phyloP scores from a whole-genome alignment of 2,888 invertebrate species.

The Azorinus chamasolen region DNA sequence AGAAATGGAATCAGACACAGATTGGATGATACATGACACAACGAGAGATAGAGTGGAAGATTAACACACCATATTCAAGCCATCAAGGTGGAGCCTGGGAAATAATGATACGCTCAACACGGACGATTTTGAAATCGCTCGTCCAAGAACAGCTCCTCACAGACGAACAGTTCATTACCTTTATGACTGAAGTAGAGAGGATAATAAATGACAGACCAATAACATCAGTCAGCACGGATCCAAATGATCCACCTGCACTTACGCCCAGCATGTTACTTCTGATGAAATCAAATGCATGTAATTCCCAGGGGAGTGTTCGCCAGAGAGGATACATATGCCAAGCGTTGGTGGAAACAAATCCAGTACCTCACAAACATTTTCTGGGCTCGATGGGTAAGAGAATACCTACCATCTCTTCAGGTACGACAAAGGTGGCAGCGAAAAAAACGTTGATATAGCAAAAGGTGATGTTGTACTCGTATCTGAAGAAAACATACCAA shows the following conservation, averaged over 20 bases:
- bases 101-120: conserved; percentile 3
- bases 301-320: conserved; percentile 35
- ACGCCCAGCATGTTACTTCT: conserved; percentile 45
- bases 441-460: not conserved
- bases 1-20: conserved; percentile 25
- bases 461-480: conserved; percentile 13
- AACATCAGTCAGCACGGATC: conserved; percentile 25
- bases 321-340: conserved; percentile 36
- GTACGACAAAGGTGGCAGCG: conserved; percentile 41
- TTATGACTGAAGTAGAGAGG: conserved; percentile 28
- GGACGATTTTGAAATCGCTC: conserved; percentile 22
- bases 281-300: conserved; percentile 8
- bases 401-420: conserved; percentile 39
- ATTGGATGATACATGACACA: conserved; percentile 22
- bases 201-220: conserved; percentile 59
- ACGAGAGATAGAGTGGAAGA: conserved; percentile 42
- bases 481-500: conserved; percentile 3
- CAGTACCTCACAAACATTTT: conserved; percentile 48
- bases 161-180: conserved; percentile 40
- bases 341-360: conserved; percentile 43
- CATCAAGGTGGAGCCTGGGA: conserved; percentile 54
- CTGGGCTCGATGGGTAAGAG: conserved; percentile 48
- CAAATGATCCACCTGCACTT: conserved; percentile 40
- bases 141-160: conserved; percentile 39
- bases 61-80: conserved; percentile 46